Conservation (phyloP, 2,888 invertebrate species). For the Gibbula magus region DNA sequence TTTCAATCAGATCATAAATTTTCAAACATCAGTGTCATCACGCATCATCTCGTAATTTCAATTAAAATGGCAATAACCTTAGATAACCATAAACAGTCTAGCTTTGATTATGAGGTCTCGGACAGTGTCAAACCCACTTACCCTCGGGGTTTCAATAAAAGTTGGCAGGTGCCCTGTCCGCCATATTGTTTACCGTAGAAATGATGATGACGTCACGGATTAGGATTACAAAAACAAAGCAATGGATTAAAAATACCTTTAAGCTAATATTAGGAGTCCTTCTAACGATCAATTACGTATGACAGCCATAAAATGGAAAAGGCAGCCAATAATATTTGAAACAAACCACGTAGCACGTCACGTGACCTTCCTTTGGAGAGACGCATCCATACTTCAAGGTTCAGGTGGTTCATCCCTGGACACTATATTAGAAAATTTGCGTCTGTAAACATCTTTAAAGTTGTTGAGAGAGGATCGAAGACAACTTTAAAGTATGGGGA, state of each 20-base stretch:
- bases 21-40: too few relatives aligned
- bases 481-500: constrained; percentile 5
- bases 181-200: constrained; percentile 38
- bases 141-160: background rate
- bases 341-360: constrained; percentile 44
- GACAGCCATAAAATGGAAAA: background rate
- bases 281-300: background rate
- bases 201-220: constrained; percentile 30
- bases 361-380: constrained; percentile 46
- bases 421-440: background rate
- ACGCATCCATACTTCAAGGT: constrained; percentile 38
- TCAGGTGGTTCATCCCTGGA: constrained; percentile 6
- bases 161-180: constrained; percentile 8
- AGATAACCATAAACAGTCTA: too few relatives aligned
- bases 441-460: constrained; percentile 20
- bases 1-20: too few relatives aligned
- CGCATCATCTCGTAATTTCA: too few relatives aligned
- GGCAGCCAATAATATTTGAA: background rate
- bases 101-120: too few relatives aligned
- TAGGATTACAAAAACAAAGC: background rate
- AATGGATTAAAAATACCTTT: background rate
- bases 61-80: too few relatives aligned
- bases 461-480: background rate
- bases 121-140: background rate
- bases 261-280: background rate